Percentiles rank a stretch among this genome's conserved stretches.
Evolutionary conservation across 1,140 invertebrate genomes (phyloP).

Genomic region (Brachionus angularis): DNA sequence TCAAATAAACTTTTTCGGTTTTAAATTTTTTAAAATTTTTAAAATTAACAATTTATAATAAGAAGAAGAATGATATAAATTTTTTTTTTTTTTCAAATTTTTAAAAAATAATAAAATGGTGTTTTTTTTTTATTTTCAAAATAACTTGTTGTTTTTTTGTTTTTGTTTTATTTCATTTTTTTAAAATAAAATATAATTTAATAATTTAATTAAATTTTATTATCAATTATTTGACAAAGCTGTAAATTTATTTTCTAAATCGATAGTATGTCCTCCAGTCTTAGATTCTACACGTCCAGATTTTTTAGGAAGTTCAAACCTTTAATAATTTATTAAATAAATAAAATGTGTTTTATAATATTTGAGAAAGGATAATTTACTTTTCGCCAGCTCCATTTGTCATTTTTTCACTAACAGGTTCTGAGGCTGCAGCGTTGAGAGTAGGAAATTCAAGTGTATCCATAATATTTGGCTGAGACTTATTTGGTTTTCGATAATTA

Average conservation of each 20-base stretch:
- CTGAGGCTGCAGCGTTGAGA: slow-evolving; percentile 3
- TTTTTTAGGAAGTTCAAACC: slow-evolving; percentile 37
- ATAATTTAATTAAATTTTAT: neutral
- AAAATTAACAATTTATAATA: too few species aligned
- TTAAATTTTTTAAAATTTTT: too few species aligned
- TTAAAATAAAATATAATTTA: slow-evolving; percentile 20
- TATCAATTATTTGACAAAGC: slow-evolving; percentile 28
- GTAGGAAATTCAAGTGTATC: slow-evolving; percentile 40
- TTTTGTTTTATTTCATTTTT: too few species aligned
- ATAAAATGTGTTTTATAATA: neutral
- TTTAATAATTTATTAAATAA: neutral
- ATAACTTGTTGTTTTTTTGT: too few species aligned
- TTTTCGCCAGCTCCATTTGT: slow-evolving; percentile 12
- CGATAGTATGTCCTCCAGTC: neutral
- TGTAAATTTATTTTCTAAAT: slow-evolving; percentile 38
- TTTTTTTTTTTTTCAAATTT: too few species aligned
- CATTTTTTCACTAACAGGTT: neutral
- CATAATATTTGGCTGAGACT: slow-evolving; percentile 31
- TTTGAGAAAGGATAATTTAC: slow-evolving; percentile 1
- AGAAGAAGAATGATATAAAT: too few species aligned
- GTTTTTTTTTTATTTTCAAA: too few species aligned
- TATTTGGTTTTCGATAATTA: neutral
- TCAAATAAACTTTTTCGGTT: too few species aligned
- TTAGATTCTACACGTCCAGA: slow-evolving; percentile 17
- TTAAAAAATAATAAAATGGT: too few species aligned